phyloP scores from a whole-genome alignment of 2,888 invertebrate genomes.

The Cephus rjabovi region DNA sequence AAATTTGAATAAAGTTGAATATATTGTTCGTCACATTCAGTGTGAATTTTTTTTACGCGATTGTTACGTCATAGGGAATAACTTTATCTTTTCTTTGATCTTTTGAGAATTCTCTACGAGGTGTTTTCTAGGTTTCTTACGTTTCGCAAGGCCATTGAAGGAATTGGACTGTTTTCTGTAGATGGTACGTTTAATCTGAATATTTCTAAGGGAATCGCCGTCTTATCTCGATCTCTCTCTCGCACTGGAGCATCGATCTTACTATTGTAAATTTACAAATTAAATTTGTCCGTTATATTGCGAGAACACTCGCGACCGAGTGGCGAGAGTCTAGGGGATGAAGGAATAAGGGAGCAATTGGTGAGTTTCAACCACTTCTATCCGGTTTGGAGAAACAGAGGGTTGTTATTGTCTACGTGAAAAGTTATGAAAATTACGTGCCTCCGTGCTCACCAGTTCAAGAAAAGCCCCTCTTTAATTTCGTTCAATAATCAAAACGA shows the following conservation, averaged over 20 bases:
- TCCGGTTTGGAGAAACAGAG: constrained; percentile 27
- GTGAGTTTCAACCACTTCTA: constrained; percentile 40
- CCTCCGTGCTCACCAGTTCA: constrained; percentile 37
- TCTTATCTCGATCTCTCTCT: not conserved
- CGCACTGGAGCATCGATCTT: constrained; percentile 3
- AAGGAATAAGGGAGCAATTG: constrained; percentile 19
- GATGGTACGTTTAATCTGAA: not conserved
- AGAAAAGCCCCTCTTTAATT: constrained; percentile 2
- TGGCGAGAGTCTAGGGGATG: not conserved
- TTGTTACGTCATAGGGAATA: not conserved
- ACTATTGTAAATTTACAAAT: constrained; percentile 45
- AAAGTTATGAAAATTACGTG: constrained; percentile 60
- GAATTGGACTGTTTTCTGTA: not conserved
- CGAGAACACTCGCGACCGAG: constrained; percentile 12
- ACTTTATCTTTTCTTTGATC: not conserved
- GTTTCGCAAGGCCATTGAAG: not conserved
- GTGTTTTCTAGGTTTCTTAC: not conserved
- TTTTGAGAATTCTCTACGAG: not conserved
- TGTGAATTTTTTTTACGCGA: not conserved
- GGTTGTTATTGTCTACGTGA: constrained; percentile 50
- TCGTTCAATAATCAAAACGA: not conserved
- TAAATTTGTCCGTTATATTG: constrained; percentile 37
- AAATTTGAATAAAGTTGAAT: no score
- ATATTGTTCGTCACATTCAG: no score
- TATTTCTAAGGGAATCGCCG: not conserved